Conservation (phyloP, 2,888 invertebrate species). For the Oscheius sp. region DNA sequence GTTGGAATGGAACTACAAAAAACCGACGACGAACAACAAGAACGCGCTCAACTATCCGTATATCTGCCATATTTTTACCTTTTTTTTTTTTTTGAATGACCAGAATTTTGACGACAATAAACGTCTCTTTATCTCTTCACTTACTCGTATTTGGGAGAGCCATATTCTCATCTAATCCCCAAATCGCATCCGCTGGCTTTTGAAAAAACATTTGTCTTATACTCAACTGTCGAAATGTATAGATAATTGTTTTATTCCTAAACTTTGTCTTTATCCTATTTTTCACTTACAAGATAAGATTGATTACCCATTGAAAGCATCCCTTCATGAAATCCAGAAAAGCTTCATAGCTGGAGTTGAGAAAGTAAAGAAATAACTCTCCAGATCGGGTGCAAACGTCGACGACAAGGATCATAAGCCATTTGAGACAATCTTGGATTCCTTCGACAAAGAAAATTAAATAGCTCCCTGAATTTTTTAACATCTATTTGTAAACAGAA, state of each 20-base stretch:
- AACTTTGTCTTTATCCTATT: too few relatives aligned
- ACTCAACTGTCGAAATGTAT: conserved; percentile 3
- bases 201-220: conserved; percentile 5
- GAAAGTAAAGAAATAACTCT: background rate
- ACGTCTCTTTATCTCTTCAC: too few relatives aligned
- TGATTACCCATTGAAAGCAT: background rate
- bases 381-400: conserved; percentile 37
- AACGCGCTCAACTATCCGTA: too few relatives aligned
- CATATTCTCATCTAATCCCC: conserved; percentile 23
- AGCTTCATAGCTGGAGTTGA: background rate
- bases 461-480: conserved; percentile 11
- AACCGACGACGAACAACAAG: too few relatives aligned
- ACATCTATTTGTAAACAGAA: background rate
- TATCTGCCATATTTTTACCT: too few relatives aligned
- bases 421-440: conserved; percentile 33
- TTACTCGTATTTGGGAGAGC: conserved; percentile 18
- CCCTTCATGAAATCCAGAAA: conserved; percentile 5
- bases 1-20: too few relatives aligned
- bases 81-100: too few relatives aligned
- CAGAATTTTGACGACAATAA: too few relatives aligned
- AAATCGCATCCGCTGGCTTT: conserved; percentile 1
- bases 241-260: conserved; percentile 1
- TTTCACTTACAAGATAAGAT: conserved; percentile 14
- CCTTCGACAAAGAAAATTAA: background rate
- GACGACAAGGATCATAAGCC: conserved; percentile 47